These are phyloP conservation scores for Agelastica alni DNA, from an alignment of 2,888 invertebrate species.

Conservation along the genomic window DNA sequence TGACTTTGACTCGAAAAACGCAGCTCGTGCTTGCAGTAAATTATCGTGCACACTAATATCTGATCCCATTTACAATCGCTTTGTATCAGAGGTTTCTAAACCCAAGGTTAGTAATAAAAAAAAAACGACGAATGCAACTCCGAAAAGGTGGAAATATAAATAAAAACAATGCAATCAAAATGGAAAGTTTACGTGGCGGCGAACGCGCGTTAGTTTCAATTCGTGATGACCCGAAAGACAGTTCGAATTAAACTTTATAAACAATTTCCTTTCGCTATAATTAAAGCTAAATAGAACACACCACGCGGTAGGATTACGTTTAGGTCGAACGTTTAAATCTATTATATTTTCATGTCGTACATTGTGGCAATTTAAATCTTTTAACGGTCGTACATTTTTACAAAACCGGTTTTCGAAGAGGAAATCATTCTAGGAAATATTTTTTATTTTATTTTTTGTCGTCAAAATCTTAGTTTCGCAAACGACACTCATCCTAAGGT, in stretches of 20 bases:
- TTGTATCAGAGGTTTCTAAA: too few relatives aligned
- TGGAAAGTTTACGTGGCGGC: not conserved
- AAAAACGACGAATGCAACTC: too few relatives aligned
- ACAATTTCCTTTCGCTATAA: constrained; percentile 14
- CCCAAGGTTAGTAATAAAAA: too few relatives aligned
- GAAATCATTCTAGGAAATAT: too few relatives aligned
- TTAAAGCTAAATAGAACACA: constrained; percentile 1
- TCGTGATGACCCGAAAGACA: constrained; percentile 8
- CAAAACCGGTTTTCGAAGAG: too few relatives aligned
- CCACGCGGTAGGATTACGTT: not conserved
- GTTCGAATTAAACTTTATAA: constrained; percentile 9
- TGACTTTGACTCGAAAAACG: not conserved
- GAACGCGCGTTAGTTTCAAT: constrained; percentile 2
- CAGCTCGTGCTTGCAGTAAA: not conserved
- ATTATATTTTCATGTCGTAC: too few relatives aligned
- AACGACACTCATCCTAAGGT: too few relatives aligned
- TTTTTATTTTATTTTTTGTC: too few relatives aligned
- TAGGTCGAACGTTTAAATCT: not conserved
- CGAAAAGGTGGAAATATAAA: not conserved
- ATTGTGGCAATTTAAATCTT: too few relatives aligned
- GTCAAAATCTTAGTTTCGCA: too few relatives aligned
- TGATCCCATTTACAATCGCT: too few relatives aligned
- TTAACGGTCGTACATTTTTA: too few relatives aligned
- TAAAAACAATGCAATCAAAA: not conserved
- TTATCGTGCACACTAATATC: not conserved